phyloP scores from a whole-genome alignment of 2,888 invertebrate genomes.

The Heliconius ethilla region DNA sequence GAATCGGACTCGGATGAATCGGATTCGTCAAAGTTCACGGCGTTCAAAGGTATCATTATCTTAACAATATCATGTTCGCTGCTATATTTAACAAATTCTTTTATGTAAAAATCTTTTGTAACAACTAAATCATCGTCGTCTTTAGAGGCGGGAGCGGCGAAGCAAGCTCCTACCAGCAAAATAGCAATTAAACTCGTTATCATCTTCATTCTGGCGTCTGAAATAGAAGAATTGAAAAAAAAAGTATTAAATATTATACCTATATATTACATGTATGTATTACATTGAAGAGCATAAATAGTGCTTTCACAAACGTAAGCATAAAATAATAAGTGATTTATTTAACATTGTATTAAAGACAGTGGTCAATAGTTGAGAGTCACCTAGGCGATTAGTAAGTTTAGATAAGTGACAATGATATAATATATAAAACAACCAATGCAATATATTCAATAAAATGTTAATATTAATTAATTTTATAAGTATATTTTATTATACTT shows the following conservation, averaged over 20 bases:
- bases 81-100: conserved; percentile 33
- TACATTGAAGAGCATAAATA: no score
- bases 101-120: not conserved
- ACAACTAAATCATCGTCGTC: not conserved
- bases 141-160: not conserved
- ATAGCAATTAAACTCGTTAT: not conserved
- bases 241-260: no score
- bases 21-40: not conserved
- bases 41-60: conserved; percentile 30
- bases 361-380: not conserved
- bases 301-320: not conserved
- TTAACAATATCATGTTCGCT: conserved; percentile 48
- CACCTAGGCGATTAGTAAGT: conserved; percentile 1
- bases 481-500: not conserved
- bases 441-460: not conserved
- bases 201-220: conserved; percentile 1
- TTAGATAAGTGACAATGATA: not conserved
- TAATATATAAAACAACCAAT: not conserved
- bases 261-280: no score
- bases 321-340: not conserved
- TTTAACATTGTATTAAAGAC: not conserved
- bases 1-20: not conserved
- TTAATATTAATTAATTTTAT: not conserved
- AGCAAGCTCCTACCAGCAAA: not conserved
- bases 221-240: not conserved